Evolutionary conservation across 2,888 invertebrate genomes (phyloP).

Genomic region (Portevinia maculata): DNA sequence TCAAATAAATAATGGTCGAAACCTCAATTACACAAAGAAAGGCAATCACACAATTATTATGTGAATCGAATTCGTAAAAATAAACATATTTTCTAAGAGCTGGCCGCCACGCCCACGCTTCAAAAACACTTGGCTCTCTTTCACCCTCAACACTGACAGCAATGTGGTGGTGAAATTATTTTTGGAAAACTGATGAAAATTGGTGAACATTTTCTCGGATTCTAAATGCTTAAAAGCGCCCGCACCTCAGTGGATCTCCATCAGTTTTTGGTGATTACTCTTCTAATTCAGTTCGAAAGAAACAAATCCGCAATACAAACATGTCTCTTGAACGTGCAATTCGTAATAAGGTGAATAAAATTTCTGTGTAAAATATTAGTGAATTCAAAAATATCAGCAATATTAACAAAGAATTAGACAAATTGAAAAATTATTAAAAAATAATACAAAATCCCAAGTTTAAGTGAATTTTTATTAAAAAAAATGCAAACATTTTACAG

Average conservation of each 20-base stretch:
- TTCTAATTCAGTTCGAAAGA: slow-evolving; percentile 78
- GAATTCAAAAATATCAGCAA: slow-evolving; percentile 1
- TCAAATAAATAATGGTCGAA: slow-evolving; percentile 33
- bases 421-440: slow-evolving; percentile 19
- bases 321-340: slow-evolving; percentile 97
- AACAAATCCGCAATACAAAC: slow-evolving; percentile 77
- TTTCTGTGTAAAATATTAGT: slow-evolving; percentile 21
- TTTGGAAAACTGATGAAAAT: slow-evolving; percentile 80
- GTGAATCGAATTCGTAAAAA: slow-evolving; percentile 66
- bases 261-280: slow-evolving; percentile 80
- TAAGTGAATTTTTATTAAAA: slow-evolving; percentile 24
- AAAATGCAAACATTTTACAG: slow-evolving; percentile 82
- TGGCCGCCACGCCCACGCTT: slow-evolving; percentile 76
- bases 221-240: slow-evolving; percentile 80
- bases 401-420: slow-evolving; percentile 24
- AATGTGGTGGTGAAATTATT: slow-evolving; percentile 78
- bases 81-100: slow-evolving; percentile 59
- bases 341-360: slow-evolving; percentile 90
- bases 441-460: slow-evolving; percentile 38
- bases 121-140: slow-evolving; percentile 24
- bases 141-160: slow-evolving; percentile 56
- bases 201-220: slow-evolving; percentile 65
- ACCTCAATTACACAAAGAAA: slow-evolving; percentile 20
- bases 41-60: slow-evolving; percentile 20
- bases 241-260: slow-evolving; percentile 78